Percentiles rank a stretch among this genome's conserved stretches.
These are phyloP conservation scores for Laupala kohalensis DNA, from an alignment of 1,140 invertebrate genomes.

Conservation along the genomic window DNA sequence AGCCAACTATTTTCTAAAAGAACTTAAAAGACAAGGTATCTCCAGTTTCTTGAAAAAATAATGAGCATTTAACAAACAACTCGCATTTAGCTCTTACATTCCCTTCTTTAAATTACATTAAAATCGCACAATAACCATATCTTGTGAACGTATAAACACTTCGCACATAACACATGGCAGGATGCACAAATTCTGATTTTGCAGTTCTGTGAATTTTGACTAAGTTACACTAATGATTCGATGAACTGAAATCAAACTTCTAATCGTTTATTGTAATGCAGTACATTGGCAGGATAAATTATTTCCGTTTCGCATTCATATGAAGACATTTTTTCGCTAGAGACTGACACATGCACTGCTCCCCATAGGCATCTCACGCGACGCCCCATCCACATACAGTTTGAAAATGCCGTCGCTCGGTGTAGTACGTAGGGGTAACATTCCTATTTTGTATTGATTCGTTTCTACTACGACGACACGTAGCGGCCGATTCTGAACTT, in stretches of 20 bases:
- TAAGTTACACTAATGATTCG: no score
- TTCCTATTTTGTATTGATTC: neutral
- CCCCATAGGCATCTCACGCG: neutral
- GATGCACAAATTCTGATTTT: neutral
- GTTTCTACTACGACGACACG: neutral
- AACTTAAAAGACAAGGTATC: neutral
- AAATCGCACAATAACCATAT: neutral
- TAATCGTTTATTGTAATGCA: neutral
- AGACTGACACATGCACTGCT: neutral
- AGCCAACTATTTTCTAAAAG: conserved; percentile 15
- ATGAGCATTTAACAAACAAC: neutral
- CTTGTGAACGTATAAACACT: neutral
- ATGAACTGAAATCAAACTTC: neutral
- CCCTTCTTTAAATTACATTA: neutral
- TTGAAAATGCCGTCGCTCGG: neutral
- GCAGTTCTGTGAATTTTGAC: no score
- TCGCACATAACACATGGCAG: neutral
- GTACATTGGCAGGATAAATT: neutral
- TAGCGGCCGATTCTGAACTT: neutral
- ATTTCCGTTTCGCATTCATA: neutral
- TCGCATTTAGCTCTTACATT: neutral
- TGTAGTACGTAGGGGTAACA: neutral
- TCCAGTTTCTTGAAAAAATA: neutral
- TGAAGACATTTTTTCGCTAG: neutral
- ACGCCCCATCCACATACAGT: neutral